Evolutionary conservation across 2,888 invertebrate genomes (phyloP), one percentile per base, ranked within the genome.

Genomic region (Drosophila longiperda): DNA sequence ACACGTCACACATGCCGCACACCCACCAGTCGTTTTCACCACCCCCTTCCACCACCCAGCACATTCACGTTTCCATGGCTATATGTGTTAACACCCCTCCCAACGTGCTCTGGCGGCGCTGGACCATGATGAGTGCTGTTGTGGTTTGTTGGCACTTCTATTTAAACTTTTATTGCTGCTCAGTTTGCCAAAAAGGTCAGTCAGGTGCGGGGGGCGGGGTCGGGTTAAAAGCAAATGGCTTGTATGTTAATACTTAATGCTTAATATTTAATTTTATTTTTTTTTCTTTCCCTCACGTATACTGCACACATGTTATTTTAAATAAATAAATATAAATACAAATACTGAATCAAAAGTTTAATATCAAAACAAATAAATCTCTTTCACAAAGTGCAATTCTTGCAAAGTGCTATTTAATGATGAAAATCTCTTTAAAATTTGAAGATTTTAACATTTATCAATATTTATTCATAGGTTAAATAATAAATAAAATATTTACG

Each of bases 111-210:
- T 73, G 83, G 66, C 57, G 73, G 74, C 80, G 86, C 78, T 81
- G 76, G 74, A 80, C 73, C 87, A 72, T 90, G 87, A 87, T 90
- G 90, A 90, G 89, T 90, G 90, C 87, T 83, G 89, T 88, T 89
- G 87, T 79, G 87, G 87, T 83, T 89, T 86, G 90, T 87, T 90
- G 90, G 81, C 80, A 86, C 89, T 89, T 89, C 87, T 86, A 90
- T 87, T 87, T 90, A 90, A 87, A 90, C 89, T 89, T 87, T 87
- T 87, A 87, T 90, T 87, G 83, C 86, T 74, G 89, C 83, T 82
- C 88, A 85, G 78, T 74, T 80, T 77, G 68, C 68, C 68, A 69
- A 72, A 77, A 78, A 77, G 77, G 78, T 78, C 78, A 76, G 67
- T 54, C 50, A 61, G 75, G 59, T 52, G 67, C 36, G 20, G 26